Evolutionary conservation across 23 tunicate species (phyloP).

Genomic region (Trididemnum nubilum): DNA sequence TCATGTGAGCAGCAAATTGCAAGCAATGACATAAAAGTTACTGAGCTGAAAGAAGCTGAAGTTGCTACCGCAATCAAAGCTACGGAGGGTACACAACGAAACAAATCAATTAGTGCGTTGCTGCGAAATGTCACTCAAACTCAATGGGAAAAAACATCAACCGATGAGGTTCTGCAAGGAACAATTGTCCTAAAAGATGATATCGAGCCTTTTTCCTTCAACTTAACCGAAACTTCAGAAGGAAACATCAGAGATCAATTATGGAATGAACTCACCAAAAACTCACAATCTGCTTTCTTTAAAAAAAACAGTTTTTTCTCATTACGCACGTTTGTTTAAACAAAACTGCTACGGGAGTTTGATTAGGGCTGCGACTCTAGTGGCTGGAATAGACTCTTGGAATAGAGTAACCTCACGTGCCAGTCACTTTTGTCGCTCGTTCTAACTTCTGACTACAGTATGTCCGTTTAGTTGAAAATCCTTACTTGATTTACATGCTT

Average conservation of each 20-base stretch:
- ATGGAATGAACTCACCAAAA: neutral
- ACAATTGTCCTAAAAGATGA: neutral
- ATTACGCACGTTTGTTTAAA: no score
- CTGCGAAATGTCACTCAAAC: constrained; percentile 3
- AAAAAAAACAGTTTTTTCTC: no score
- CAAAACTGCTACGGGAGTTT: no score
- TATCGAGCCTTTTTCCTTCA: constrained; percentile 2
- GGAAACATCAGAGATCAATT: neutral
- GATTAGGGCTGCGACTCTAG: no score
- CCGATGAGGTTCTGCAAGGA: neutral
- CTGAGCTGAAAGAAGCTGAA: neutral
- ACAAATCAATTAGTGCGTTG: neutral
- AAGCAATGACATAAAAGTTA: neutral
- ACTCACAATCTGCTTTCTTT: no score
- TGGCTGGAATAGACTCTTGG: no score
- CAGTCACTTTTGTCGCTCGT: no score
- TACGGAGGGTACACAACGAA: neutral
- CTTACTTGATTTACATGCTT: no score
- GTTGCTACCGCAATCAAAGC: neutral
- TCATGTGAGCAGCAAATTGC: neutral
- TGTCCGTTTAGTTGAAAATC: no score
- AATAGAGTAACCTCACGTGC: no score
- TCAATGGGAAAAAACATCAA: neutral
- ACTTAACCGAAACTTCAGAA: neutral
- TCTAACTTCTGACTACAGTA: no score